phyloP scores from a whole-genome alignment of 2,888 invertebrate genomes.

The Ophraella communa region DNA sequence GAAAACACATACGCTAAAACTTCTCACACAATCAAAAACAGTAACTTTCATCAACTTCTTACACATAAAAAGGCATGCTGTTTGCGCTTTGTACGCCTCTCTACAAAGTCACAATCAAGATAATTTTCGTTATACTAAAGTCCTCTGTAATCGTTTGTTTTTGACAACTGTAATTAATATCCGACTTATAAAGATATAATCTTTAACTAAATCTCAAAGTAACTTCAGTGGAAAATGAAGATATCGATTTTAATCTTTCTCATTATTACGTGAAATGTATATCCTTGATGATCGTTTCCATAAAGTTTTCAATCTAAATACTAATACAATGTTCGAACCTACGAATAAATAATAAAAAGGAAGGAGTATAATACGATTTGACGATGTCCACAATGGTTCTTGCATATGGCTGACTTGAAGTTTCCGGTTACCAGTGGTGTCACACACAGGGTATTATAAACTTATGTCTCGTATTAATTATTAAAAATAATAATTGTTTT shows the following conservation, averaged over 20 bases:
- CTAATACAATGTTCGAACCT: background rate
- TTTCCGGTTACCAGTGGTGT: too few species aligned
- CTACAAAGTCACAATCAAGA: constrained; percentile 7
- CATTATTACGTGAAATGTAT: background rate
- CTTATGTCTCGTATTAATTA: too few species aligned
- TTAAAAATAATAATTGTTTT: too few species aligned
- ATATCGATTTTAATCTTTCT: background rate
- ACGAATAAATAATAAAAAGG: too few species aligned
- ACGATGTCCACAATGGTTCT: too few species aligned
- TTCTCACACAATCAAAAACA: too few species aligned
- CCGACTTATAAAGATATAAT: constrained; percentile 25
- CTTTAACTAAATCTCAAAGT: constrained; percentile 27
- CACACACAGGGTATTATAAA: too few species aligned
- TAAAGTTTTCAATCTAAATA: background rate
- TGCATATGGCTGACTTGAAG: too few species aligned
- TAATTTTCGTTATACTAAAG: constrained; percentile 14
- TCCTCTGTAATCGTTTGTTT: constrained; percentile 22
- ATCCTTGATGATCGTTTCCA: background rate
- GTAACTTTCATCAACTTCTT: background rate
- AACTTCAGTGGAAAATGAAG: constrained; percentile 10
- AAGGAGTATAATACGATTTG: too few species aligned
- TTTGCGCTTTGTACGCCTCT: constrained; percentile 1
- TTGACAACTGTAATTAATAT: constrained; percentile 32
- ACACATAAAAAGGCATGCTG: background rate
- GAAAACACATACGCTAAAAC: too few species aligned